phyloP scores from a whole-genome alignment of 2,113 vertebrate genomes.

The Cryptotis parvus region DNA sequence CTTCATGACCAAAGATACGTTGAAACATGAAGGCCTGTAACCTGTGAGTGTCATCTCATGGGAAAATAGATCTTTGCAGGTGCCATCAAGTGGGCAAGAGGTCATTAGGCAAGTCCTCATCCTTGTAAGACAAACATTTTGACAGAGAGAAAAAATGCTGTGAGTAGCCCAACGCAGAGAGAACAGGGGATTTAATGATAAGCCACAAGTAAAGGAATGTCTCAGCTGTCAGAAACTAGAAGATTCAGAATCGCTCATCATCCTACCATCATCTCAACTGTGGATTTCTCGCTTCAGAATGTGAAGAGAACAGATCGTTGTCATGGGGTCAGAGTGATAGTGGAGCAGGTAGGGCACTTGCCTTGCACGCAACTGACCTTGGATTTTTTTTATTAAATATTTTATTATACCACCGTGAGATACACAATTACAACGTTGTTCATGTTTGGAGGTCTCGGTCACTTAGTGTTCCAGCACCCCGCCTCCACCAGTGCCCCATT shows the following conservation, averaged over 20 bases:
- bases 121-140: neutral
- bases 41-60: neutral
- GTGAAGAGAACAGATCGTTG: neutral
- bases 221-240: neutral
- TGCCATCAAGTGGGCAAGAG: neutral
- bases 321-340: too few relatives aligned
- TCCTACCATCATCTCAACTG: neutral
- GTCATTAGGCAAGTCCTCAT: neutral
- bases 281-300: neutral
- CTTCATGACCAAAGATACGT: neutral
- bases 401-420: too few relatives aligned
- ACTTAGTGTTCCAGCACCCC: too few relatives aligned
- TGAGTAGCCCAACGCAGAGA: neutral
- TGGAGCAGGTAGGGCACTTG: too few relatives aligned
- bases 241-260: neutral
- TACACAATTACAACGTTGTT: too few relatives aligned
- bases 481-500: too few relatives aligned
- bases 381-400: too few relatives aligned
- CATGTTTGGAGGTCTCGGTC: too few relatives aligned
- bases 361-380: too few relatives aligned
- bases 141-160: neutral
- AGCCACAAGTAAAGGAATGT: too few relatives aligned
- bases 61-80: neutral
- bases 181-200: fast-evolving
- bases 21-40: neutral